phyloP scores from a whole-genome alignment of 1,140 invertebrate species.

The Calephelis nemesis region DNA sequence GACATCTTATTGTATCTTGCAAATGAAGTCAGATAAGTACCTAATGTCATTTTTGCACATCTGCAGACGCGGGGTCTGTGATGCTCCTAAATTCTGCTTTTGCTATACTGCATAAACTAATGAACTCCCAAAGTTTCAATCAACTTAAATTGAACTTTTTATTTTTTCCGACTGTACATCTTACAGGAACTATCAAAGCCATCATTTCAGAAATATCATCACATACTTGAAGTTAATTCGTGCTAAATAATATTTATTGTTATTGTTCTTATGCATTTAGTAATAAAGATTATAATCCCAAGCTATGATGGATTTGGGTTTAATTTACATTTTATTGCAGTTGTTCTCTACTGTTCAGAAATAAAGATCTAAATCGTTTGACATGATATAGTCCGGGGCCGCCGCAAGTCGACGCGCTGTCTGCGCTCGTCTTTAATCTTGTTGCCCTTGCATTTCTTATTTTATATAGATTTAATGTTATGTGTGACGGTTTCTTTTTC shows the following conservation, averaged over 20 bases:
- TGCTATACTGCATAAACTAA: too few species aligned
- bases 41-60: too few species aligned
- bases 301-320: conserved; percentile 21
- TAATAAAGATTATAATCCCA: conserved; percentile 26
- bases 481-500: conserved; percentile 28
- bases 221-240: conserved; percentile 5
- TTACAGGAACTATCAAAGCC: conserved; percentile 15
- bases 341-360: not conserved
- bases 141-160: too few species aligned
- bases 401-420: conserved; percentile 39
- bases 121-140: too few species aligned
- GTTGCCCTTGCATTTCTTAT: not conserved
- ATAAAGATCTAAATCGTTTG: conserved; percentile 28
- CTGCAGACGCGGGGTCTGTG: too few species aligned
- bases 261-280: not conserved
- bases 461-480: conserved; percentile 26
- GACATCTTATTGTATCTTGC: too few species aligned
- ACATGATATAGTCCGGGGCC: conserved; percentile 20
- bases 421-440: conserved; percentile 30
- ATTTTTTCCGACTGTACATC: not conserved
- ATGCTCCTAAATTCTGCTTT: too few species aligned
- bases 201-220: conserved; percentile 16
- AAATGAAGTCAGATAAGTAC: too few species aligned
- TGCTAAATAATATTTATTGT: not conserved
- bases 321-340: too few species aligned